Percentiles rank a stretch among this genome's conserved stretches.
phyloP scores from a whole-genome alignment of 2,797 vertebrate species.

The Vultur gryphus region DNA sequence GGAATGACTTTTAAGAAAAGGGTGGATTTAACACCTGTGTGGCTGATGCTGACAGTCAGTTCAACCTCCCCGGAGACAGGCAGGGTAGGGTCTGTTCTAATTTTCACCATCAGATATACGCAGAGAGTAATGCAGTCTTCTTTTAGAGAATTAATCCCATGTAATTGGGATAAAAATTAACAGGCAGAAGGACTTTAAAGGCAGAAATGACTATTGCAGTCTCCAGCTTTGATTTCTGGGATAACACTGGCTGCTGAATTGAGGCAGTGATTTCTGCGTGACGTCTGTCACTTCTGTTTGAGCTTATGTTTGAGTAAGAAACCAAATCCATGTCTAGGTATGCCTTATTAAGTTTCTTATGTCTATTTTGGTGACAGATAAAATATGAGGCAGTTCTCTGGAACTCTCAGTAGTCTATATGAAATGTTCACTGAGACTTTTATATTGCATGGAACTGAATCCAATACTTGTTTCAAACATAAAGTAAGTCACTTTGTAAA shows the following conservation, averaged over 20 bases:
- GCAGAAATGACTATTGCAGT: neutral
- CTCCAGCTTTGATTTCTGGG: conserved; percentile 19
- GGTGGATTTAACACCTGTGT: neutral
- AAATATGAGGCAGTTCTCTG: neutral
- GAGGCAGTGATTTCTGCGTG: neutral
- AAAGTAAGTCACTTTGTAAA: neutral
- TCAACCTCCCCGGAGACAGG: neutral
- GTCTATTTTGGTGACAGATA: neutral
- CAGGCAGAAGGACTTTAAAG: neutral
- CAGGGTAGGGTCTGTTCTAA: neutral
- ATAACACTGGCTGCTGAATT: neutral
- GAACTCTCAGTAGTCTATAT: neutral
- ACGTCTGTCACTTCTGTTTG: neutral
- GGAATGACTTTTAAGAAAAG: neutral
- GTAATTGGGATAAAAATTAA: conserved; percentile 17
- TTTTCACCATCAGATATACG: neutral
- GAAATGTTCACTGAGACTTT: neutral
- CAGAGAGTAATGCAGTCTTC: neutral
- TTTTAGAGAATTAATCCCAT: neutral
- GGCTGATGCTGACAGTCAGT: neutral
- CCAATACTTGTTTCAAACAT: neutral
- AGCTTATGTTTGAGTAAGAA: neutral
- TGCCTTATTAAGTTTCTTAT: neutral
- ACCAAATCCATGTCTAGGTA: neutral
- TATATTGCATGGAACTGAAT: neutral